Evolutionary conservation across 2,888 invertebrate species (phyloP).

Genomic region (Tenthredo livida): DNA sequence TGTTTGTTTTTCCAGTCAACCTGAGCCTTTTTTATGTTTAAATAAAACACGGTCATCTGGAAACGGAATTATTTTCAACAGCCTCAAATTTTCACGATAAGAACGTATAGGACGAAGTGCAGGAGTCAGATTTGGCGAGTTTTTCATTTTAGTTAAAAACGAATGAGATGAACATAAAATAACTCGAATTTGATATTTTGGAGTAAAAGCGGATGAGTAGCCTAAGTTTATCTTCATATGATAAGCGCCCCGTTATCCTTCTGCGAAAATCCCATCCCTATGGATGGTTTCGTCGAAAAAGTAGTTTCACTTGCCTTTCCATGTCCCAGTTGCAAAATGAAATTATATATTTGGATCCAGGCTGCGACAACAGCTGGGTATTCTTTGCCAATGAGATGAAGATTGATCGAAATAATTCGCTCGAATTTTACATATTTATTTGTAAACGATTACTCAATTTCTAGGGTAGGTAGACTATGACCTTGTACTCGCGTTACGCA

Average conservation of each 20-base stretch:
- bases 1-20: background rate
- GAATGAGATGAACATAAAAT: background rate
- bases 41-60: background rate
- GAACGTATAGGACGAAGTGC: background rate
- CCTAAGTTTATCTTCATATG: background rate
- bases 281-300: background rate
- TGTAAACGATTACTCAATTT: background rate
- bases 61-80: background rate
- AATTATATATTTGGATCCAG: conserved; percentile 42
- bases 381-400: conserved; percentile 30
- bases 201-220: background rate
- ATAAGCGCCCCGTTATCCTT: no score
- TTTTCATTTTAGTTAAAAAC: background rate
- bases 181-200: background rate
- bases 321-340: conserved; percentile 26
- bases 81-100: background rate
- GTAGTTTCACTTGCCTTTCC: background rate
- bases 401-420: conserved; percentile 5
- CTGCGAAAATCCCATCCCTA: background rate
- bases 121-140: background rate
- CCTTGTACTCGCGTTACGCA: conserved; percentile 42
- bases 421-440: background rate
- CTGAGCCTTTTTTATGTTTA: background rate
- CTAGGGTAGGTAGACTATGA: conserved; percentile 14
- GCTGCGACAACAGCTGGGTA: background rate